These are phyloP conservation scores for Scleropages formosus DNA, from an alignment of 2,797 vertebrate species.

Conservation along the genomic window DNA sequence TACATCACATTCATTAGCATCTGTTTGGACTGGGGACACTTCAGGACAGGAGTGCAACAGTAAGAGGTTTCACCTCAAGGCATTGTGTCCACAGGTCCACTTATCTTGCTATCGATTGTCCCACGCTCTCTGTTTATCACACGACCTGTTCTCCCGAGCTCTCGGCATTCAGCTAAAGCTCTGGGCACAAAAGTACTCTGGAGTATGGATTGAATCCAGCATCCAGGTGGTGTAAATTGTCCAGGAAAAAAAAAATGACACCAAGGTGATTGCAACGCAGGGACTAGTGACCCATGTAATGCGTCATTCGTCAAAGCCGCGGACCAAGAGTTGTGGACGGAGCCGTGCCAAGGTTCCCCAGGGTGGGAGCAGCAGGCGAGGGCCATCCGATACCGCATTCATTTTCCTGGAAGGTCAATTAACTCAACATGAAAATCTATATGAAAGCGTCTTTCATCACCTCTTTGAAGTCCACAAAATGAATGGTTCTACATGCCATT, in stretches of 20 bases:
- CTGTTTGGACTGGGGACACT: no score
- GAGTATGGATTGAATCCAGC: neutral
- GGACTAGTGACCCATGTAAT: conserved; percentile 32
- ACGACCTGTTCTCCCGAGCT: no score
- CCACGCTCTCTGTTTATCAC: no score
- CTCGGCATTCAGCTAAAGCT: neutral
- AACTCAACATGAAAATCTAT: no score
- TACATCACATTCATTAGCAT: no score
- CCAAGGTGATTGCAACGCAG: conserved; percentile 41
- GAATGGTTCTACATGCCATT: no score
- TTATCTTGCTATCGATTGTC: no score
- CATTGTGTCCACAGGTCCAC: no score
- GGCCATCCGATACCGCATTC: conserved; percentile 28
- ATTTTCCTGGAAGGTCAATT: neutral
- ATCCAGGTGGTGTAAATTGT: conserved; percentile 45
- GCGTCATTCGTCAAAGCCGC: conserved; percentile 21
- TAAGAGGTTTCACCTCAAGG: no score
- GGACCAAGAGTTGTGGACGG: conserved; percentile 10
- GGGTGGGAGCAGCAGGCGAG: neutral
- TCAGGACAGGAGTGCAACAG: no score
- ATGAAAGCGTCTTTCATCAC: no score
- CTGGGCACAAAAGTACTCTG: neutral
- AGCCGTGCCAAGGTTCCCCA: neutral
- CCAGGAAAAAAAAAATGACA: neutral
- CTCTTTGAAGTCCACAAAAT: no score